These are phyloP conservation scores for Myoxocephalus aenaeus DNA, from an alignment of 2,797 vertebrate species.

Conservation along the genomic window DNA sequence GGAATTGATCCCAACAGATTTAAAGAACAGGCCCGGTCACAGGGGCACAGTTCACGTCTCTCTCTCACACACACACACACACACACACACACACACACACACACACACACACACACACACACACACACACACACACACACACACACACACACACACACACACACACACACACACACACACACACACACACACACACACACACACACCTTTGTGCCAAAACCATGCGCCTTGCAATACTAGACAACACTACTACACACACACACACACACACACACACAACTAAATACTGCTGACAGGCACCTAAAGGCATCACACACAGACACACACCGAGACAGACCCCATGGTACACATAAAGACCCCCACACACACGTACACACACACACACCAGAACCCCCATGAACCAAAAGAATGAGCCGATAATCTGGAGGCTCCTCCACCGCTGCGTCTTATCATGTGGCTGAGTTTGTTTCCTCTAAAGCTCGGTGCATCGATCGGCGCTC, in stretches of 20 bases:
- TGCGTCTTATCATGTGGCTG: slow-evolving; percentile 77
- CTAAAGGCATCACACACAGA: slow-evolving; percentile 31
- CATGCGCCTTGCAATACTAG: slow-evolving; percentile 43
- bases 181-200: slow-evolving; percentile 16
- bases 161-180: slow-evolving; percentile 26
- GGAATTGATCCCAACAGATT: slow-evolving; percentile 77
- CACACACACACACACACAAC: slow-evolving; percentile 16
- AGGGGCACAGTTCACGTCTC: slow-evolving; percentile 61
- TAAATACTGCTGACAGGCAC: slow-evolving; percentile 51
- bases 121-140: slow-evolving; percentile 19
- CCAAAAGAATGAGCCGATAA: slow-evolving; percentile 73
- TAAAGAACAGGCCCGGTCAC: slow-evolving; percentile 68
- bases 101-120: slow-evolving; percentile 36
- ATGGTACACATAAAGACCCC: slow-evolving; percentile 34
- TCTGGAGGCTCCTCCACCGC: slow-evolving; percentile 70
- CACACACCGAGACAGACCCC: slow-evolving; percentile 32
- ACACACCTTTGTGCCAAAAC: slow-evolving; percentile 58
- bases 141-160: slow-evolving; percentile 35
- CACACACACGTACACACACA: slow-evolving; percentile 19
- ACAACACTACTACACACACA: slow-evolving; percentile 25
- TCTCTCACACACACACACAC: slow-evolving; percentile 9
- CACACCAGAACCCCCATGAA: slow-evolving; percentile 58
- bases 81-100: slow-evolving; percentile 25
- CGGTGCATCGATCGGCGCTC: slow-evolving; percentile 71
- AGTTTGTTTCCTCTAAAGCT: slow-evolving; percentile 80